phyloP scores from a whole-genome alignment of 2,888 invertebrate species.

The Meiosimyza platycephala region DNA sequence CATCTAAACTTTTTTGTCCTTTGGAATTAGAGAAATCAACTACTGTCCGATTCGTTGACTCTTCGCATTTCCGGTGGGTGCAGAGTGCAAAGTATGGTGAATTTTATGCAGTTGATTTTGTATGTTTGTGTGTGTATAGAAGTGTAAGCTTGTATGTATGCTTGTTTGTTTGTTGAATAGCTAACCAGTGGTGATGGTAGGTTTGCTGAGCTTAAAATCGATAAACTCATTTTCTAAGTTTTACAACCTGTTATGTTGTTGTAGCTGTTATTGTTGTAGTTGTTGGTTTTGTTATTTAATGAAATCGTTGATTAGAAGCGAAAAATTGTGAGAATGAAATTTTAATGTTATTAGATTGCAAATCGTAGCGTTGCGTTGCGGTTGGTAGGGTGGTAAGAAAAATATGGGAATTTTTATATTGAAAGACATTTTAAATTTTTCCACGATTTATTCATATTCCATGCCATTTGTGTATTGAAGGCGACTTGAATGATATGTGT shows the following conservation, averaged over 20 bases:
- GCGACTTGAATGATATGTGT: too few relatives aligned
- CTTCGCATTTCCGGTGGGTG: slow-evolving; percentile 19
- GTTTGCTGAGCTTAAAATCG: slow-evolving; percentile 53
- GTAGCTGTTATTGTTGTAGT: not conserved
- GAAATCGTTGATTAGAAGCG: too few relatives aligned
- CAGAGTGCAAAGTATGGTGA: slow-evolving; percentile 23
- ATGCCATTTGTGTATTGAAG: too few relatives aligned
- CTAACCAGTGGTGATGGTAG: not conserved
- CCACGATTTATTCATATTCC: too few relatives aligned
- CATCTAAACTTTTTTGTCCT: too few relatives aligned
- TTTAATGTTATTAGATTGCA: too few relatives aligned
- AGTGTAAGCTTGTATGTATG: not conserved
- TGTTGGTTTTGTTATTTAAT: not conserved
- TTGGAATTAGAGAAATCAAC: too few relatives aligned
- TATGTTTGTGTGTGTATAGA: slow-evolving; percentile 10
- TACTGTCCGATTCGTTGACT: not conserved
- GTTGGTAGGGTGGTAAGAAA: too few relatives aligned
- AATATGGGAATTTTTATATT: too few relatives aligned
- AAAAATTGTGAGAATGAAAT: too few relatives aligned
- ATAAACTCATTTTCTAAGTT: slow-evolving; percentile 61
- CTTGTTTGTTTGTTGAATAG: slow-evolving; percentile 6
- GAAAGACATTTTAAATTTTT: too few relatives aligned
- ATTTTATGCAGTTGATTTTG: not conserved
- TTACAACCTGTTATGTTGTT: slow-evolving; percentile 43
- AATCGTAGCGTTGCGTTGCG: too few relatives aligned